These are phyloP conservation scores for Drosophila stalkeri DNA, from an alignment of 2,888 invertebrate genomes.

Conservation along the genomic window DNA sequence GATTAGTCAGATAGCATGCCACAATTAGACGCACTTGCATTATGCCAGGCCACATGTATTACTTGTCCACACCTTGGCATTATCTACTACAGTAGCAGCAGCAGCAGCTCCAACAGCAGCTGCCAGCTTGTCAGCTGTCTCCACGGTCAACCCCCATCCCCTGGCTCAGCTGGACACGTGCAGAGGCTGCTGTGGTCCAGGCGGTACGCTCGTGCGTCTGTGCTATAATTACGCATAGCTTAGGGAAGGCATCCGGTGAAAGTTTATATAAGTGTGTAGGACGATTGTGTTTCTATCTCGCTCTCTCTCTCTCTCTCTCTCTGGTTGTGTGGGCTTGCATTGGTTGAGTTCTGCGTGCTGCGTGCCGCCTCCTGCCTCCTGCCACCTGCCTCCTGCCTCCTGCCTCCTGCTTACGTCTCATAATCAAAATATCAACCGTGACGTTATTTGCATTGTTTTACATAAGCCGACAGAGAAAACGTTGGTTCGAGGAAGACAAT, in stretches of 20 bases:
- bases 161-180: conserved; percentile 53
- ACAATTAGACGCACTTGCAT: conserved; percentile 27
- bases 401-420: conserved; percentile 36
- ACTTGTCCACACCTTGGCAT: conserved; percentile 49
- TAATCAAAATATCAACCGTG: conserved; percentile 58
- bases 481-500: conserved; percentile 17
- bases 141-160: not conserved
- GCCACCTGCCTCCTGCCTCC: not conserved
- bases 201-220: conserved; percentile 38
- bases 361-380: conserved; percentile 6
- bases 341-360: not conserved
- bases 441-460: conserved; percentile 70
- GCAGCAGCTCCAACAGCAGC: conserved; percentile 8
- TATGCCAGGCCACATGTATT: conserved; percentile 34
- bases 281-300: conserved; percentile 1
- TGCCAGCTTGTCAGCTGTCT: conserved; percentile 12
- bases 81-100: conserved; percentile 22
- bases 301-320: not conserved
- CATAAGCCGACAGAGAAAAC: conserved; percentile 47
- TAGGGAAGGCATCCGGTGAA: conserved; percentile 25
- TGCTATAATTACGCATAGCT: conserved; percentile 68
- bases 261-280: conserved; percentile 64
- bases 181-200: conserved; percentile 16
- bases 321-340: not conserved
- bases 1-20: conserved; percentile 10